Conservation (phyloP, 2,113 vertebrate species). For the Cygnus atratus region DNA sequence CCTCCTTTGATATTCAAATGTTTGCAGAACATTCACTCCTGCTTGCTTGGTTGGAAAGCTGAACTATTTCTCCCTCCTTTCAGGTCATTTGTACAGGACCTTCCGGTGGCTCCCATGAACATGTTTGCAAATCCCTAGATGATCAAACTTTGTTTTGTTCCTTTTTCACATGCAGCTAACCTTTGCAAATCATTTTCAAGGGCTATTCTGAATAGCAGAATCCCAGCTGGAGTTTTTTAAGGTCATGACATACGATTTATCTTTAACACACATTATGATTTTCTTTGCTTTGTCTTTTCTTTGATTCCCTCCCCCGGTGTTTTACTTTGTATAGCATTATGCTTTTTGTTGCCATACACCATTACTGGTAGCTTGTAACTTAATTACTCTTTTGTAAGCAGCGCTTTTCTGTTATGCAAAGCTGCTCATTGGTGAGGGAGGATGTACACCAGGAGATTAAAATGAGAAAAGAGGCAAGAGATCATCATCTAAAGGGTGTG, state of each 20-base stretch:
- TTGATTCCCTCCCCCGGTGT: neutral
- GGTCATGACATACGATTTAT: neutral
- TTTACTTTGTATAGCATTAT: constrained; percentile 14
- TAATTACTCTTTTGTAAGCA: neutral
- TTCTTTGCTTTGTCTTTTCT: constrained; percentile 47
- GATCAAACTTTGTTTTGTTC: constrained; percentile 17
- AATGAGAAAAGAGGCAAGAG: neutral
- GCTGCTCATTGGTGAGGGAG: neutral
- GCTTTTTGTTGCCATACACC: neutral
- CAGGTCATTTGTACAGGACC: neutral
- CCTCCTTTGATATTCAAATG: constrained; percentile 48
- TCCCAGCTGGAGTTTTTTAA: constrained; percentile 27
- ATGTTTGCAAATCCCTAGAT: neutral
- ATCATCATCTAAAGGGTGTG: neutral
- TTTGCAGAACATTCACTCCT: constrained; percentile 26
- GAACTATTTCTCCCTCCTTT: neutral
- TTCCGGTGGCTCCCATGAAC: neutral
- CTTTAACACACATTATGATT: constrained; percentile 46
- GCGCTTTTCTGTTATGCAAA: neutral
- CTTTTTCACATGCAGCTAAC: neutral
- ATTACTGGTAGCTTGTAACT: neutral
- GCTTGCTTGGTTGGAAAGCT: neutral
- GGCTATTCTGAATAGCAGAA: neutral
- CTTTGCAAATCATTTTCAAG: constrained; percentile 51
- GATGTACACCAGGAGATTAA: neutral